phyloP scores from a whole-genome alignment of 2,113 vertebrate genomes.

The Stictonetta naevosa region DNA sequence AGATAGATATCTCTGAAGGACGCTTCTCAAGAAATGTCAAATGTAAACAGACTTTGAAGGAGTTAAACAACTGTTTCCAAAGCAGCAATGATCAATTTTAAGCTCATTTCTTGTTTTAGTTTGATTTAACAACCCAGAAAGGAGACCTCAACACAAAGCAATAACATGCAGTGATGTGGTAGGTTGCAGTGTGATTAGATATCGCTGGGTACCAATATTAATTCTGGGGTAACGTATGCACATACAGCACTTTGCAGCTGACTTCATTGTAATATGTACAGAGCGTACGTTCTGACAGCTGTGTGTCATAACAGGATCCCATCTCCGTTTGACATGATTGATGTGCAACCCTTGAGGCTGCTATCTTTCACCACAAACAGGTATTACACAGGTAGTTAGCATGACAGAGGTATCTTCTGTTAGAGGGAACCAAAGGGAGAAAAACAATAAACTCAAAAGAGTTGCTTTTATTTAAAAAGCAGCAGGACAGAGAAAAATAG shows the following conservation, averaged over 20 bases:
- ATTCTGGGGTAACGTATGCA: not conserved
- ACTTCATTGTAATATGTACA: not conserved
- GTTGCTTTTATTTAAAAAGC: slow-evolving; percentile 31
- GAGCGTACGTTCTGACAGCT: not conserved
- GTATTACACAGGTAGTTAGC: not conserved
- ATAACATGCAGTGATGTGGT: not conserved
- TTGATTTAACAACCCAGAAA: not conserved
- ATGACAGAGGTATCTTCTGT: not conserved
- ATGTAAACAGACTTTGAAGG: slow-evolving; percentile 63
- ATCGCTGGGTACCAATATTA: not conserved
- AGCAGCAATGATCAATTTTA: slow-evolving; percentile 46
- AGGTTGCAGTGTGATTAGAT: not conserved
- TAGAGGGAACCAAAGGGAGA: not conserved
- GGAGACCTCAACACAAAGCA: not conserved
- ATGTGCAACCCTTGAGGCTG: not conserved
- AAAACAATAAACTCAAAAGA: not conserved
- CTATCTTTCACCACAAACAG: not conserved
- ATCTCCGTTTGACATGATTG: not conserved
- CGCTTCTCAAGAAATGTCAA: slow-evolving; percentile 59
- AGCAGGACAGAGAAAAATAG: slow-evolving; percentile 10
- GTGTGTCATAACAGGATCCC: not conserved
- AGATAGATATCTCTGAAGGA: slow-evolving; percentile 54
- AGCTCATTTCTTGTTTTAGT: slow-evolving; percentile 19
- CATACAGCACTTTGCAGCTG: not conserved
- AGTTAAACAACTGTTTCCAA: slow-evolving; percentile 50